These are phyloP conservation scores for Melolontha melolontha DNA, from an alignment of 2,888 invertebrate species.

Conservation along the genomic window DNA sequence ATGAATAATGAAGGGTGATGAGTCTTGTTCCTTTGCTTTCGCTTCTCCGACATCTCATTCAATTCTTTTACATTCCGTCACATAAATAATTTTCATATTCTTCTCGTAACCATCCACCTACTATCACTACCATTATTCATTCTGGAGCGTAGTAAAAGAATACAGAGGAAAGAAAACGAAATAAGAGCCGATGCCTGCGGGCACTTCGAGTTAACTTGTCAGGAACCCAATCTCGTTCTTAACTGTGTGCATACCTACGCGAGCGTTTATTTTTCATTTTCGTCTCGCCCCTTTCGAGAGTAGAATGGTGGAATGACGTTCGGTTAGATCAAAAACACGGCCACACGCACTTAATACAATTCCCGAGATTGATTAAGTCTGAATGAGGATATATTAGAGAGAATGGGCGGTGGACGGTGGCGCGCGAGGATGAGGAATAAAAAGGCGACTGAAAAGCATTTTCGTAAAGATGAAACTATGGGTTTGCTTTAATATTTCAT, in stretches of 20 bases:
- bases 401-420: not conserved
- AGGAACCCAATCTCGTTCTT: constrained; percentile 26
- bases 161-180: constrained; percentile 10
- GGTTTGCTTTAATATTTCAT: constrained; percentile 40
- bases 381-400: constrained; percentile 23
- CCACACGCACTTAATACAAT: constrained; percentile 14
- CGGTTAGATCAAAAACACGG: not conserved
- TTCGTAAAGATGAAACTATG: constrained; percentile 35
- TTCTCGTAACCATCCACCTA: constrained; percentile 5
- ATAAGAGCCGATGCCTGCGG: constrained; percentile 23
- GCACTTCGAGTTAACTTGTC: constrained; percentile 23
- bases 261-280: not conserved
- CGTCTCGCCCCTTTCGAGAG: not conserved
- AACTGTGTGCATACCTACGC: constrained; percentile 3
- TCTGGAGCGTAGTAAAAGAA: constrained; percentile 5
- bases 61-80: constrained; percentile 35
- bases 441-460: constrained; percentile 24
- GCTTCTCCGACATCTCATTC: constrained; percentile 27
- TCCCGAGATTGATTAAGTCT: constrained; percentile 27
- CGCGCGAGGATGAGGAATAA: constrained; percentile 8
- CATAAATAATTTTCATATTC: constrained; percentile 37
- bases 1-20: constrained; percentile 37
- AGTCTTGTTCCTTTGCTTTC: constrained; percentile 28
- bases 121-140: constrained; percentile 20
- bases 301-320: not conserved